Conservation (phyloP, 2,113 vertebrate genomes). For the Bolborhynchus lineola region DNA sequence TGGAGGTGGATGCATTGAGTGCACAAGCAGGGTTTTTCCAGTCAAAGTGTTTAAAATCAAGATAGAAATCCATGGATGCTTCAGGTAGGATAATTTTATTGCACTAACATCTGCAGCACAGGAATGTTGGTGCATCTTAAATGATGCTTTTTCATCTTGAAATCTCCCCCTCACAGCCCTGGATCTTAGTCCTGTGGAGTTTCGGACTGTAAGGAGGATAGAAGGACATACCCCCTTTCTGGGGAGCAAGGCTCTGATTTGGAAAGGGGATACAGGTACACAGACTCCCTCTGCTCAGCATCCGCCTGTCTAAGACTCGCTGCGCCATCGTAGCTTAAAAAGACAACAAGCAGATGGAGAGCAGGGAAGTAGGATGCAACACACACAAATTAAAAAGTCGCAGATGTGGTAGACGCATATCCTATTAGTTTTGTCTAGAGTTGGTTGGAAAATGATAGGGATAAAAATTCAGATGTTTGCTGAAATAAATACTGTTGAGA, state of each 20-base stretch:
- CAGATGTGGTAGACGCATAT: constrained; percentile 50
- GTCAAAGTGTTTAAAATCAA: background rate
- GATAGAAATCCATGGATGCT: background rate
- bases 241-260: background rate
- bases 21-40: background rate
- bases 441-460: background rate
- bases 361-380: constrained; percentile 36
- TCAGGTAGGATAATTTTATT: background rate
- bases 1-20: background rate
- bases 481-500: background rate
- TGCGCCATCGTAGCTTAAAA: background rate
- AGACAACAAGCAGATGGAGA: constrained; percentile 48
- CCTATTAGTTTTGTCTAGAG: constrained; percentile 54
- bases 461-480: background rate
- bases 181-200: background rate
- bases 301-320: background rate
- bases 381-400: constrained; percentile 43
- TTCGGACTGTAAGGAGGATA: background rate
- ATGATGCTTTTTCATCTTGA: background rate
- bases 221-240: background rate
- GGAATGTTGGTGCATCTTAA: background rate
- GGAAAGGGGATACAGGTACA: background rate
- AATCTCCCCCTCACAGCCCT: background rate
- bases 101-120: background rate
- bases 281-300: background rate